These are phyloP conservation scores for Penaeus monodon DNA, from an alignment of 2,888 invertebrate genomes.

Conservation along the genomic window DNA sequence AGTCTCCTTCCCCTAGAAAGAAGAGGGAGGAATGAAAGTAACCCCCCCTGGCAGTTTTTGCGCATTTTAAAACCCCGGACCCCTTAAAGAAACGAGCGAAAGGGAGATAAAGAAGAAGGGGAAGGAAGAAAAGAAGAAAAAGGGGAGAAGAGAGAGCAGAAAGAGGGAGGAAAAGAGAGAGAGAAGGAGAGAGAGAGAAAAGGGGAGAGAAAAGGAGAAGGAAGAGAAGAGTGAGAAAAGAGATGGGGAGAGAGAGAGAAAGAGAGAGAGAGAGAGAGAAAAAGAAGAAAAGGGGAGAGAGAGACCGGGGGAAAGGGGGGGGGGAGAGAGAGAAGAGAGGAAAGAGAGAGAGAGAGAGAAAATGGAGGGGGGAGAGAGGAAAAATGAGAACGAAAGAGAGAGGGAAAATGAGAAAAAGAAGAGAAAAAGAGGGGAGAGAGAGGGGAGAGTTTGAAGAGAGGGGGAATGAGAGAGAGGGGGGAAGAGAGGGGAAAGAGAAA, in stretches of 20 bases:
- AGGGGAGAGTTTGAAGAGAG: too few relatives aligned
- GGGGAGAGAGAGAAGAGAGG: too few relatives aligned
- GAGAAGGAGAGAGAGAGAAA: not conserved
- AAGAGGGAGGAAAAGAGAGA: not conserved
- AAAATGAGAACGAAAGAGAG: not conserved
- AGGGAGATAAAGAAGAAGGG: too few relatives aligned
- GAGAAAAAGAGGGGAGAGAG: not conserved
- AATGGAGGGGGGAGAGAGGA: not conserved
- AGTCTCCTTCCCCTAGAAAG: too few relatives aligned
- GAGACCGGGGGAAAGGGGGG: too few relatives aligned
- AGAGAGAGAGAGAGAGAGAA: not conserved
- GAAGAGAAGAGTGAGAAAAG: too few relatives aligned
- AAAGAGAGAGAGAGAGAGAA: not conserved
- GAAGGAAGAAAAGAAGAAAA: too few relatives aligned
- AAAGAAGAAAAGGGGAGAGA: not conserved
- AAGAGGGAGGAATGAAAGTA: too few relatives aligned
- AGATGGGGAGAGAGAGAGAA: not conserved
- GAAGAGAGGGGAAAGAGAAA: constrained; percentile 9
- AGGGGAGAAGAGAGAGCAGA: not conserved
- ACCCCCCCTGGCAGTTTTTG: too few relatives aligned
- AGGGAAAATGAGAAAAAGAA: not conserved
- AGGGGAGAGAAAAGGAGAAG: not conserved
- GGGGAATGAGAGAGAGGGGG: not conserved
- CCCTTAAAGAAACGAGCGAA: too few relatives aligned
- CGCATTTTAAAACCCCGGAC: too few relatives aligned